Evolutionary conservation across 1,140 invertebrate genomes (phyloP).

Genomic region (Pygmarrhopalites habei): DNA sequence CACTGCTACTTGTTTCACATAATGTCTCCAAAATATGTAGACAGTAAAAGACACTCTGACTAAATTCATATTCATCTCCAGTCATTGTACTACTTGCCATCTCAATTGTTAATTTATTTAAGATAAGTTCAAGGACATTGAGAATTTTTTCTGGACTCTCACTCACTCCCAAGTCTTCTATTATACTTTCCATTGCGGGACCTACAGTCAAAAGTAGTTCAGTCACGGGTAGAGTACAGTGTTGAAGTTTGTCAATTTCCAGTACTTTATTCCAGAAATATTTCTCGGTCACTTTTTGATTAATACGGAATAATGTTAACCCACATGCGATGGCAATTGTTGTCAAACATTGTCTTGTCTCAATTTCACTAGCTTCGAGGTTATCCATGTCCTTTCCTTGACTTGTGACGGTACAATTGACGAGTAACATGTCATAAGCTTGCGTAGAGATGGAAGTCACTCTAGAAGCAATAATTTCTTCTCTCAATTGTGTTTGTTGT

Average conservation of each 20-base stretch:
- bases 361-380: background rate
- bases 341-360: background rate
- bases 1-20: slow-evolving; percentile 8
- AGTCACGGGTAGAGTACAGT: too few relatives aligned
- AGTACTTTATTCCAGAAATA: slow-evolving; percentile 19
- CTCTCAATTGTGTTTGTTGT: too few relatives aligned
- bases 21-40: slow-evolving; percentile 21
- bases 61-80: slow-evolving; percentile 18
- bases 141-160: slow-evolving; percentile 12
- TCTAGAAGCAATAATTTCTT: background rate
- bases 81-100: background rate
- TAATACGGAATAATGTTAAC: slow-evolving; percentile 10
- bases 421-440: background rate
- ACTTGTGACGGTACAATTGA: background rate
- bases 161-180: slow-evolving; percentile 5
- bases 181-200: slow-evolving; percentile 17
- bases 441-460: background rate
- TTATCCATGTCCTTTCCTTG: too few relatives aligned
- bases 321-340: slow-evolving; percentile 1
- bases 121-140: slow-evolving; percentile 13
- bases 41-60: slow-evolving; percentile 13
- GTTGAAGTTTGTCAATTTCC: too few relatives aligned
- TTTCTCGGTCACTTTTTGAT: background rate
- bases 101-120: slow-evolving; percentile 15
- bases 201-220: background rate